Evolutionary conservation across 1,140 invertebrate genomes (phyloP).

Genomic region (Drosophila ananassae): DNA sequence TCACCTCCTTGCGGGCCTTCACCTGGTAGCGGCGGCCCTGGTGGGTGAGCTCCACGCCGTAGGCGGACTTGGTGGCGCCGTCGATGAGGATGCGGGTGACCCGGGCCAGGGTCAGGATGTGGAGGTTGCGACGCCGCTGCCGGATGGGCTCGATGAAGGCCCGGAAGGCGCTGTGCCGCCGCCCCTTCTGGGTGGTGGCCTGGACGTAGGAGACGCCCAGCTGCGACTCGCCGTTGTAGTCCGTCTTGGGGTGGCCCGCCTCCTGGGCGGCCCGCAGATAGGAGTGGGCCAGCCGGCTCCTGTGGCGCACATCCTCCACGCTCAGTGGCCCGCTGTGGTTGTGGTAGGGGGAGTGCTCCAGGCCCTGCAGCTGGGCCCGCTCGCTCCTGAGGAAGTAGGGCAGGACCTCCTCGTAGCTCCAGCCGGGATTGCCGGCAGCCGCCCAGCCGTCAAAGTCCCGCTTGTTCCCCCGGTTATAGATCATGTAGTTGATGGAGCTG

Average conservation of each 20-base stretch:
- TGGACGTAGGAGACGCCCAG: constrained; percentile 89
- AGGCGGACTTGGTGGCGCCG: constrained; percentile 86
- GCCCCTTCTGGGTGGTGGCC: constrained; percentile 86
- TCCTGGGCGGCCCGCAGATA: constrained; percentile 88
- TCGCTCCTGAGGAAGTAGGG: constrained; percentile 88
- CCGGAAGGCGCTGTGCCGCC: constrained; percentile 85
- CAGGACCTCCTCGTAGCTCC: constrained; percentile 90
- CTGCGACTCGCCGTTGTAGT: constrained; percentile 88
- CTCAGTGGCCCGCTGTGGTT: constrained; percentile 85
- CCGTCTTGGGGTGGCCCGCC: constrained; percentile 86
- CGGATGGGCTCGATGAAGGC: constrained; percentile 86
- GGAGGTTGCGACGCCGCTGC: constrained; percentile 87
- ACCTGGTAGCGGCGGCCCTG: constrained; percentile 84
- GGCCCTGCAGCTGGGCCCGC: constrained; percentile 85
- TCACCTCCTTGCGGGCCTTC: constrained; percentile 88
- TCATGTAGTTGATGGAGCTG: constrained; percentile 93
- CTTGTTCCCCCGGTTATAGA: constrained; percentile 93
- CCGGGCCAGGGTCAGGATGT: constrained; percentile 86
- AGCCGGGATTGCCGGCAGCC: constrained; percentile 87
- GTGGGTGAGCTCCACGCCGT: constrained; percentile 87
- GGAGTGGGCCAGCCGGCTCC: constrained; percentile 85
- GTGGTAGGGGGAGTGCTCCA: constrained; percentile 85
- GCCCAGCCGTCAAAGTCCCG: constrained; percentile 91
- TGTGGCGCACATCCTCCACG: constrained; percentile 86
- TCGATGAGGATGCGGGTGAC: constrained; percentile 88